phyloP scores from a whole-genome alignment of 1,140 invertebrate genomes.

The Bicyclus anynana region DNA sequence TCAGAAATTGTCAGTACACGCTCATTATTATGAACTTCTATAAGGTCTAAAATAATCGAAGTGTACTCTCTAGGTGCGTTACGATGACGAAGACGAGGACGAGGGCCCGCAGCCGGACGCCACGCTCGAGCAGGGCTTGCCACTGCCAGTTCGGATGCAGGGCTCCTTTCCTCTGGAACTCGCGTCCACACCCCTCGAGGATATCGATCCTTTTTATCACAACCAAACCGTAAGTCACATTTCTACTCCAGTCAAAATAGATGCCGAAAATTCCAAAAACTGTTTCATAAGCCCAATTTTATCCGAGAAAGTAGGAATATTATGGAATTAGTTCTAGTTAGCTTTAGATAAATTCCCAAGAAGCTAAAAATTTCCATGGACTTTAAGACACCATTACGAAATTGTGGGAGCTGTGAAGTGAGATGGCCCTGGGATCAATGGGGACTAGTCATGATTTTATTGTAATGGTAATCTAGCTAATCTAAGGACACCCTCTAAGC shows the following conservation, averaged over 20 bases:
- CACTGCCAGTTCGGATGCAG: slow-evolving; percentile 92
- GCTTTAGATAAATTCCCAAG: too few species aligned
- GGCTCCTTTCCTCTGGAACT: slow-evolving; percentile 93
- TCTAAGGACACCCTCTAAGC: too few species aligned
- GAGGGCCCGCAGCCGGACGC: slow-evolving; percentile 96
- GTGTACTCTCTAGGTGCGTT: slow-evolving; percentile 85
- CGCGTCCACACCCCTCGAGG: slow-evolving; percentile 95
- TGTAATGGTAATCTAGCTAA: too few species aligned
- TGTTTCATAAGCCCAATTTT: too few species aligned
- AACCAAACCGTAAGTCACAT: slow-evolving; percentile 88
- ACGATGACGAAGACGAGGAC: slow-evolving; percentile 97
- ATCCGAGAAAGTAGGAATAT: too few species aligned
- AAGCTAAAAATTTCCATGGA: too few species aligned
- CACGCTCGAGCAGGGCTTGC: slow-evolving; percentile 94
- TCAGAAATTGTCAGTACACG: background rate
- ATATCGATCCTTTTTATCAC: slow-evolving; percentile 95
- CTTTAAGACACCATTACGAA: too few species aligned
- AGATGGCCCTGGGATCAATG: too few species aligned
- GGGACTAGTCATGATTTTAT: too few species aligned
- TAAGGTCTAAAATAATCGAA: background rate
- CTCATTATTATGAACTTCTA: background rate
- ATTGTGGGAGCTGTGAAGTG: too few species aligned
- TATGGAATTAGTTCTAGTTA: too few species aligned
- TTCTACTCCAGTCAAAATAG: background rate
- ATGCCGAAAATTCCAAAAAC: too few species aligned